Evolutionary conservation across 2,888 invertebrate species (phyloP).

Genomic region (Scaptomyza caliginosa): DNA sequence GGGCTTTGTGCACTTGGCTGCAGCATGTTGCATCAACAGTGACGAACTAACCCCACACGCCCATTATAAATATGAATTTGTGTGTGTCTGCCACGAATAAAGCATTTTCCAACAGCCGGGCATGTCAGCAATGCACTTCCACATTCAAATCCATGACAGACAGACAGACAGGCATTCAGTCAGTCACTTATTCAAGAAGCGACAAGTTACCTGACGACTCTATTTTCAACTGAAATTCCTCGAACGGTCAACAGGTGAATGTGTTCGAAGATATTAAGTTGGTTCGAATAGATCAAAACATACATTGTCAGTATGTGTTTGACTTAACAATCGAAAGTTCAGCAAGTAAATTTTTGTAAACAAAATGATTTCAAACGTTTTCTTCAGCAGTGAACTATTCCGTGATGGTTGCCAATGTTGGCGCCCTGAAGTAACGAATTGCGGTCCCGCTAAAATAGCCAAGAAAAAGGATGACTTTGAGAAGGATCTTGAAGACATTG

Average conservation of each 20-base stretch:
- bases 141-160: conserved; percentile 37
- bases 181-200: conserved; percentile 13
- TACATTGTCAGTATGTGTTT: background rate
- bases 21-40: conserved; percentile 37
- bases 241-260: conserved; percentile 29
- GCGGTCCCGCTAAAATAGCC: conserved; percentile 3
- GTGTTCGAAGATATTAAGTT: too few relatives aligned
- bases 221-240: conserved; percentile 6
- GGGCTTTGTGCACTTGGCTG: conserved; percentile 42
- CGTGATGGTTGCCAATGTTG: conserved; percentile 35
- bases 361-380: conserved; percentile 9
- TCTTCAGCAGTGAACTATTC: background rate
- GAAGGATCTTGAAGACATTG: conserved; percentile 56
- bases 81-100: conserved; percentile 21
- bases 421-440: background rate
- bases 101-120: conserved; percentile 20
- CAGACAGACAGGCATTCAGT: background rate
- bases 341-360: background rate
- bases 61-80: conserved; percentile 53
- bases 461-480: conserved; percentile 1
- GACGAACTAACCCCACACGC: background rate
- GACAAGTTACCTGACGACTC: conserved; percentile 19
- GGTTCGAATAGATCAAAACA: too few relatives aligned
- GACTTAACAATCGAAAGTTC: conserved; percentile 6
- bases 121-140: conserved; percentile 42